A percentile compares a stretch with the other conserved stretches of the same genome.
phyloP scores from a whole-genome alignment of 2,888 invertebrate genomes.

The Proisotoma minuta region DNA sequence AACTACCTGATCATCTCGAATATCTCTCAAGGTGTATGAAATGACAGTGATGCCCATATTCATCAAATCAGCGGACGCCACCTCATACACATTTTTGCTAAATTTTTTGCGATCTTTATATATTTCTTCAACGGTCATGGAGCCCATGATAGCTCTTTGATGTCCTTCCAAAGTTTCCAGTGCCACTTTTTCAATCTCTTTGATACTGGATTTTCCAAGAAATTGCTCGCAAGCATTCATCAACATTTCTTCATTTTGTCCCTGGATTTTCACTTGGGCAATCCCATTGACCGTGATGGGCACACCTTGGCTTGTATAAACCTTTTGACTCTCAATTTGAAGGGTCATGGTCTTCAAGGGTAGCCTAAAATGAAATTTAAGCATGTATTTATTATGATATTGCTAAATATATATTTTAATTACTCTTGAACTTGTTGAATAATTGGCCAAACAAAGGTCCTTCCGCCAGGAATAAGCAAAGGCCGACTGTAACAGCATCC shows the following conservation, averaged over 20 bases:
- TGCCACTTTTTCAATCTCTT: slow-evolving; percentile 68
- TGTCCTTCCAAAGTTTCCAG: slow-evolving; percentile 86
- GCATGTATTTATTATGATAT: not conserved
- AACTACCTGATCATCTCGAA: slow-evolving; percentile 86
- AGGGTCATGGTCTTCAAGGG: slow-evolving; percentile 96
- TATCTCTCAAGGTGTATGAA: slow-evolving; percentile 89
- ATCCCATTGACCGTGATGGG: slow-evolving; percentile 96
- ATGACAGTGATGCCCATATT: slow-evolving; percentile 96
- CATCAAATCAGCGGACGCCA: slow-evolving; percentile 87
- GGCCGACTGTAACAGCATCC: slow-evolving; percentile 95
- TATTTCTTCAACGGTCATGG: slow-evolving; percentile 94
- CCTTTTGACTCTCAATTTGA: slow-evolving; percentile 90
- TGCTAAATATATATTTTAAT: slow-evolving; percentile 4
- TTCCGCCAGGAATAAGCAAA: slow-evolving; percentile 86
- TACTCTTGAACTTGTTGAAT: slow-evolving; percentile 58
- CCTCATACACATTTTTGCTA: slow-evolving; percentile 90
- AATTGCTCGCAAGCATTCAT: slow-evolving; percentile 91
- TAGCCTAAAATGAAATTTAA: slow-evolving; percentile 60
- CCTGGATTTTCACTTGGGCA: slow-evolving; percentile 89
- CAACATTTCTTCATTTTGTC: slow-evolving; percentile 83
- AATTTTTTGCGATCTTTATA: slow-evolving; percentile 94
- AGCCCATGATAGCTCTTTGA: slow-evolving; percentile 92
- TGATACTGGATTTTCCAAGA: slow-evolving; percentile 63
- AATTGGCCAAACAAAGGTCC: slow-evolving; percentile 95
- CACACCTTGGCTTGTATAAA: slow-evolving; percentile 93